Evolutionary conservation across 2,888 invertebrate species (phyloP).

Genomic region (Andrena hattorfiana): DNA sequence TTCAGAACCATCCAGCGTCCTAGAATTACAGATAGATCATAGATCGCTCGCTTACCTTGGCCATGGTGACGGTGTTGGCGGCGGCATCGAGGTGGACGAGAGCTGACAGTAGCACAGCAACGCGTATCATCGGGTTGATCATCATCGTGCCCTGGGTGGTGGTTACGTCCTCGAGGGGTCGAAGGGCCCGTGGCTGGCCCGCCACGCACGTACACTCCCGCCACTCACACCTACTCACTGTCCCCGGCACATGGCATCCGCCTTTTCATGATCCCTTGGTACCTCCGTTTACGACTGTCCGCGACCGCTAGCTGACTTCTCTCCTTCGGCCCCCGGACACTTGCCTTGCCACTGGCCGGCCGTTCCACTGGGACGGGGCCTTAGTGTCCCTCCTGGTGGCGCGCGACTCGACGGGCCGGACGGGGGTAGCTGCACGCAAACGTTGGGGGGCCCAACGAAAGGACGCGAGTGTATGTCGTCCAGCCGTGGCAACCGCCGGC

Average conservation of each 20-base stretch:
- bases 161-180: conserved; percentile 63
- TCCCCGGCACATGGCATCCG: conserved; percentile 62
- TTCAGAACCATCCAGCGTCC: too few relatives aligned
- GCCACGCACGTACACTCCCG: conserved; percentile 63
- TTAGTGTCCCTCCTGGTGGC: neutral
- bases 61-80: conserved; percentile 60
- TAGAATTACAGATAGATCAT: neutral
- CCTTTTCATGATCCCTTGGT: conserved; percentile 57
- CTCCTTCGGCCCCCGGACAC: neutral
- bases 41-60: conserved; percentile 63
- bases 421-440: conserved; percentile 35
- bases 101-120: conserved; percentile 64
- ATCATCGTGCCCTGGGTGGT: conserved; percentile 57
- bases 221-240: conserved; percentile 70
- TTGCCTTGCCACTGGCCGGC: neutral
- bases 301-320: neutral
- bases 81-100: conserved; percentile 61
- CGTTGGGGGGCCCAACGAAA: conserved; percentile 25
- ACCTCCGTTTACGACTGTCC: neutral
- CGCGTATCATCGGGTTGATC: conserved; percentile 64
- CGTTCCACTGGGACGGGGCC: neutral
- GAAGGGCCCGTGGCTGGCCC: conserved; percentile 62
- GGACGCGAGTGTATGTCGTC: conserved; percentile 71
- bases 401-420: neutral
- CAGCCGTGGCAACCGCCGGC: conserved; percentile 82